Percentiles rank a stretch among this genome's conserved stretches.
phyloP scores from a whole-genome alignment of 2,797 vertebrate genomes.

The Anolis apletophallus region DNA sequence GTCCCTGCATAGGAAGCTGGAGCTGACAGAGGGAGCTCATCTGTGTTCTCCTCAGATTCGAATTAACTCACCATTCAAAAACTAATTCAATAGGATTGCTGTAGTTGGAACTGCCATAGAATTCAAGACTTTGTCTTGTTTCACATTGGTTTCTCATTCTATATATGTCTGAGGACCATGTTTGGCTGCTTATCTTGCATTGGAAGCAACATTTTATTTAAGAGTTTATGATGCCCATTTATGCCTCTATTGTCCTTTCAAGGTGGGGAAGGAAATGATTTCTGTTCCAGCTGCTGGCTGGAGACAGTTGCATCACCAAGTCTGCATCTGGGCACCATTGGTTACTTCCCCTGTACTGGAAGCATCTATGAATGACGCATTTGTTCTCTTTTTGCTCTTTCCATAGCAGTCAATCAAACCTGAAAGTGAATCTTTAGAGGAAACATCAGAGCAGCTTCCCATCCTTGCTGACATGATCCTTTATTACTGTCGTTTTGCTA shows the following conservation, averaged over 20 bases:
- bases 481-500: conserved; percentile 93
- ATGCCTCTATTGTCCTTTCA: background rate
- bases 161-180: background rate
- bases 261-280: no score
- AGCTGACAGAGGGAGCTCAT: no score
- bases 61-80: no score
- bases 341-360: background rate
- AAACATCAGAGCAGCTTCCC: conserved; percentile 82
- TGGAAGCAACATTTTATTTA: background rate
- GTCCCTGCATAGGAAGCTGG: no score
- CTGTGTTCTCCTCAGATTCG: no score
- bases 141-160: background rate
- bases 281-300: background rate
- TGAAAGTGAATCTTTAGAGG: conserved; percentile 81
- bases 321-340: background rate
- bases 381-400: rapidly evolving
- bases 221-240: background rate
- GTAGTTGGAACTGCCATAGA: no score
- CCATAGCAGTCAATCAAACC: conserved; percentile 85
- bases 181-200: no score
- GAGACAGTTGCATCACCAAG: background rate
- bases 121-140: background rate
- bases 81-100: no score
- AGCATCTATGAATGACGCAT: background rate
- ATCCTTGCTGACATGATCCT: conserved; percentile 95